A percentile compares a stretch with the other conserved stretches of the same genome.
Evolutionary conservation across 2,113 vertebrate species (phyloP).

Genomic region (Pipra filicauda): DNA sequence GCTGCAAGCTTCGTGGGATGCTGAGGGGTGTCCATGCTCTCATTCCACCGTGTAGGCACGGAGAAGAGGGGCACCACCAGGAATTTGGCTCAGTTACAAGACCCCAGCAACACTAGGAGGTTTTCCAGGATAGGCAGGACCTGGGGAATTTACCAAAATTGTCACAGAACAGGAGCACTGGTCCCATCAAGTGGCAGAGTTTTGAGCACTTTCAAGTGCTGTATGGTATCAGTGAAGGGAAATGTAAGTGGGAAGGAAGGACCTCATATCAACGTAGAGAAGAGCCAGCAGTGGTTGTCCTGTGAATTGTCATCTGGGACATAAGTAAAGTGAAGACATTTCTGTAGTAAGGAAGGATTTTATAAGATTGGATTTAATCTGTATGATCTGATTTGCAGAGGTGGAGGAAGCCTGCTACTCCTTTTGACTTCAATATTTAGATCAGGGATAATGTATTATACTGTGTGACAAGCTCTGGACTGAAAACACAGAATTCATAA

Average conservation of each 20-base stretch:
- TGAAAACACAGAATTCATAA: background rate
- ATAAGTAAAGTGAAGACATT: background rate
- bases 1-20: rapidly evolving
- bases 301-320: background rate
- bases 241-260: background rate
- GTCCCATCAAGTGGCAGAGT: rapidly evolving
- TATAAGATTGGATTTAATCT: background rate
- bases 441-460: background rate
- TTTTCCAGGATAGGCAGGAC: background rate
- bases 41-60: rapidly evolving
- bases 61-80: background rate
- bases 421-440: slow-evolving; percentile 5
- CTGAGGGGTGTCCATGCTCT: rapidly evolving
- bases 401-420: background rate
- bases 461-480: background rate
- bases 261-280: background rate
- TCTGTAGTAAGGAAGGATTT: background rate
- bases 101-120: background rate
- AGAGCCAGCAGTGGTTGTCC: background rate
- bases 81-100: background rate
- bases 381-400: slow-evolving; percentile 31
- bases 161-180: rapidly evolving
- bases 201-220: background rate
- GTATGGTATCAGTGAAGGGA: rapidly evolving
- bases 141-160: background rate